phyloP scores from a whole-genome alignment of 2,888 invertebrate species.

The Hedya salicella region DNA sequence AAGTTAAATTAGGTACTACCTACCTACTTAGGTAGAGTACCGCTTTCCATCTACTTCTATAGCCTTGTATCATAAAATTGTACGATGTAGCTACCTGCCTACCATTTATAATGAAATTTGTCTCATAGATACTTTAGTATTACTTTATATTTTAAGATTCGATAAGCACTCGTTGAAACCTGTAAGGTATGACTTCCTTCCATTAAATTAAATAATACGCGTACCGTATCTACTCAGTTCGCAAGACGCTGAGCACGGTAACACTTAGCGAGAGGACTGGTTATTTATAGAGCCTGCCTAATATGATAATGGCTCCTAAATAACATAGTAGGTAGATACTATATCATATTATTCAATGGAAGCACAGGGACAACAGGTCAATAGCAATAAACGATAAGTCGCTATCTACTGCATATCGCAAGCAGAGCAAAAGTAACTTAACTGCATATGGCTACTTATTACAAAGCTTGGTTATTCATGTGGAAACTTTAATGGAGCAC shows the following conservation, averaged over 20 bases:
- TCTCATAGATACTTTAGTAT: no score
- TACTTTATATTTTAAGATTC: no score
- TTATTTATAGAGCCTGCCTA: slow-evolving; percentile 31
- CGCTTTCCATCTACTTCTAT: no score
- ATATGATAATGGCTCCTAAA: slow-evolving; percentile 25
- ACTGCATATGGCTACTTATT: no score
- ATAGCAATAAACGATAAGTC: slow-evolving; percentile 37
- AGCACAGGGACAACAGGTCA: slow-evolving; percentile 29
- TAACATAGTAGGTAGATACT: not conserved
- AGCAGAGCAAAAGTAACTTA: not conserved
- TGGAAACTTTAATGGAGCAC: not conserved
- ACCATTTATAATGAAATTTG: no score
- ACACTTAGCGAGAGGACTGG: slow-evolving; percentile 17
- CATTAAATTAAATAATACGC: slow-evolving; percentile 17
- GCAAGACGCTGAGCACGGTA: slow-evolving; percentile 3
- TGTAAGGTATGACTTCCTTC: no score
- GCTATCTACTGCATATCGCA: slow-evolving; percentile 21
- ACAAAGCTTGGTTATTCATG: no score
- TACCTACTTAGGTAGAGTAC: no score
- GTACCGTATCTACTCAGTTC: slow-evolving; percentile 3
- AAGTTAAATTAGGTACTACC: slow-evolving; percentile 11
- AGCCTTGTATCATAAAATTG: no score
- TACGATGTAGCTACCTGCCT: no score
- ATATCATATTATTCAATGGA: slow-evolving; percentile 15
- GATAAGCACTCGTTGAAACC: no score